phyloP scores from a whole-genome alignment of 2,888 invertebrate species.

The Hedya salicella region DNA sequence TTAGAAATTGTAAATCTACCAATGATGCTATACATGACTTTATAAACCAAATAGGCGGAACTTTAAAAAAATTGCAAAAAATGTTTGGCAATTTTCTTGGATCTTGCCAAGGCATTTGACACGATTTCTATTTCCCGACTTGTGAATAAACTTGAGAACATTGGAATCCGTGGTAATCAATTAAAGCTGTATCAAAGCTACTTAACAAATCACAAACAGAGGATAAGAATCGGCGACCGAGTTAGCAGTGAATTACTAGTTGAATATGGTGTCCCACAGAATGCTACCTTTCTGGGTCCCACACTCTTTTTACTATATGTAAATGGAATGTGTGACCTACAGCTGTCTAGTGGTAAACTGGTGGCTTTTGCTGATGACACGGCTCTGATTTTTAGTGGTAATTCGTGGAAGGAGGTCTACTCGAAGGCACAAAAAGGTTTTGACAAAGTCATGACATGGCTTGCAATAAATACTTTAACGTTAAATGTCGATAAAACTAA shows the following conservation, averaged over 20 bases:
- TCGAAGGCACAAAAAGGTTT: not conserved
- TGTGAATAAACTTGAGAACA: not conserved
- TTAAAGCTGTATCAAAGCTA: not conserved
- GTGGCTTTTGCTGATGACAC: not conserved
- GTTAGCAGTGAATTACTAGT: not conserved
- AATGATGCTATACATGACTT: too few species aligned
- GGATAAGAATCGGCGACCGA: not conserved
- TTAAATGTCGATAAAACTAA: not conserved
- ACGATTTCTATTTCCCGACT: too few species aligned
- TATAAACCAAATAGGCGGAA: too few species aligned
- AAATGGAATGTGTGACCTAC: too few species aligned
- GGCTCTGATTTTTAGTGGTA: not conserved
- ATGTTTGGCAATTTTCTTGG: too few species aligned
- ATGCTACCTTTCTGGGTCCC: not conserved
- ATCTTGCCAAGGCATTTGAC: too few species aligned
- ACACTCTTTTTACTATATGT: not conserved
- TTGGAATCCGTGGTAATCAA: not conserved
- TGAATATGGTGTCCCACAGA: not conserved
- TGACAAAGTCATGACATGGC: not conserved
- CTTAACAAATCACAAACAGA: not conserved
- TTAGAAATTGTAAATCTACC: too few species aligned
- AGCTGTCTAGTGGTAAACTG: not conserved
- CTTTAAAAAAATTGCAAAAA: too few species aligned
- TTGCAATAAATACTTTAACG: not conserved
- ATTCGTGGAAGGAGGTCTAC: not conserved